These are phyloP conservation scores for Brachyalestes nurse DNA, from an alignment of 2,797 vertebrate genomes.

Conservation along the genomic window DNA sequence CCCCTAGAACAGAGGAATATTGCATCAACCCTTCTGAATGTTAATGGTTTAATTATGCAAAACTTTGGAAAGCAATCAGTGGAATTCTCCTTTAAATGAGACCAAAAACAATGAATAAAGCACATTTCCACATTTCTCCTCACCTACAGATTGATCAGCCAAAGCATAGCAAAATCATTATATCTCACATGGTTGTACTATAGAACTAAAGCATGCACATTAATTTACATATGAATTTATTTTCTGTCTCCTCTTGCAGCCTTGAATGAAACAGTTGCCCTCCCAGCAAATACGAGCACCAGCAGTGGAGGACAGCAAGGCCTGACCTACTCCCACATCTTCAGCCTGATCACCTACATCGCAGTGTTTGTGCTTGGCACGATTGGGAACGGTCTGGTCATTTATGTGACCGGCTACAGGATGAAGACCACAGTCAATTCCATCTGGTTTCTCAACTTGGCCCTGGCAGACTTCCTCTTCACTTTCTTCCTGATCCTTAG, in stretches of 20 bases:
- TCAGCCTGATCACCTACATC: slow-evolving; percentile 54
- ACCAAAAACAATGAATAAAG: too few species aligned
- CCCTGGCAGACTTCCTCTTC: slow-evolving; percentile 72
- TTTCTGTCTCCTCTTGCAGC: background rate
- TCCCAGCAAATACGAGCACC: background rate
- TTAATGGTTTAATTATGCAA: too few species aligned
- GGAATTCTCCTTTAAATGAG: too few species aligned
- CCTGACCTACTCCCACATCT: background rate
- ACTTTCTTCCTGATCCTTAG: slow-evolving; percentile 61
- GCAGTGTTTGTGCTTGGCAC: slow-evolving; percentile 59
- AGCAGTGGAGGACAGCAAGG: too few species aligned
- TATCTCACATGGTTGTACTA: too few species aligned
- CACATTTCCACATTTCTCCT: too few species aligned
- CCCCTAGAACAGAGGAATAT: too few species aligned
- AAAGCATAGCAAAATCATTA: background rate
- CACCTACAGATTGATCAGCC: too few species aligned
- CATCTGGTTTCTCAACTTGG: slow-evolving; percentile 74
- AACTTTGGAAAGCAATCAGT: too few species aligned
- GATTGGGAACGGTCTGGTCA: slow-evolving; percentile 70
- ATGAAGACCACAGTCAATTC: slow-evolving; percentile 72
- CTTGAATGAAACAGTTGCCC: background rate
- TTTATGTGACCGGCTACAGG: slow-evolving; percentile 71
- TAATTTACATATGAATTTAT: background rate
- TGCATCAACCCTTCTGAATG: too few species aligned
- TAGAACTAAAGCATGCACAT: background rate